phyloP scores from a whole-genome alignment of 1,140 invertebrate genomes.

The Trachymyrmex cornetzi region DNA sequence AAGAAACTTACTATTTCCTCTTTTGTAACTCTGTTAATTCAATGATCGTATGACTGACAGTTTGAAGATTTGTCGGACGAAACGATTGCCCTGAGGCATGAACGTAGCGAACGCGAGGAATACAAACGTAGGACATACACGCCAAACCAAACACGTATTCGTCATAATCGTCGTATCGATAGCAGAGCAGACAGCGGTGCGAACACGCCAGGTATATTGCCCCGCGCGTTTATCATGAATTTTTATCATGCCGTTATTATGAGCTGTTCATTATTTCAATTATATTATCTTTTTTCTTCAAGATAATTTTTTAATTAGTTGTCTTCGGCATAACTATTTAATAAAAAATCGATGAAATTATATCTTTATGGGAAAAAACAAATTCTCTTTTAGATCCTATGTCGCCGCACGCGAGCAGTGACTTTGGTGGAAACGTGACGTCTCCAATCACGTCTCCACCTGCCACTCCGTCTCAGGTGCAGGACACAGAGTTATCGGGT shows the following conservation, averaged over 20 bases:
- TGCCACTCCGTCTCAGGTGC: conserved; percentile 86
- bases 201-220: conserved; percentile 88
- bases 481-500: conserved; percentile 79
- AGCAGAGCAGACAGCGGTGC: conserved; percentile 91
- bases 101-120: conserved; percentile 92
- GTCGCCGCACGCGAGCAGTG: conserved; percentile 86
- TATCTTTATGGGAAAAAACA: not conserved
- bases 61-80: conserved; percentile 93
- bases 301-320: not conserved
- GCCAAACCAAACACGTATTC: conserved; percentile 88
- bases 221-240: not conserved
- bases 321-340: not conserved
- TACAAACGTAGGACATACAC: conserved; percentile 91
- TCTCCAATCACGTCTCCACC: conserved; percentile 88
- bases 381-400: conserved; percentile 85
- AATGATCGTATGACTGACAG: conserved; percentile 67
- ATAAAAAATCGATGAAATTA: not conserved
- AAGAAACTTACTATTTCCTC: not conserved
- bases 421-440: conserved; percentile 84
- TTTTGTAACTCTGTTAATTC: conserved; percentile 75
- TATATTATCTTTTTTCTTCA: not conserved
- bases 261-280: not conserved
- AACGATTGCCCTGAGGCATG: conserved; percentile 90
- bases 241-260: not conserved
- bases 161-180: conserved; percentile 89